Evolutionary conservation across 2,113 vertebrate genomes (phyloP), one percentile per base, ranked within the genome.

Genomic region (Sakesphorus luctuosus): DNA sequence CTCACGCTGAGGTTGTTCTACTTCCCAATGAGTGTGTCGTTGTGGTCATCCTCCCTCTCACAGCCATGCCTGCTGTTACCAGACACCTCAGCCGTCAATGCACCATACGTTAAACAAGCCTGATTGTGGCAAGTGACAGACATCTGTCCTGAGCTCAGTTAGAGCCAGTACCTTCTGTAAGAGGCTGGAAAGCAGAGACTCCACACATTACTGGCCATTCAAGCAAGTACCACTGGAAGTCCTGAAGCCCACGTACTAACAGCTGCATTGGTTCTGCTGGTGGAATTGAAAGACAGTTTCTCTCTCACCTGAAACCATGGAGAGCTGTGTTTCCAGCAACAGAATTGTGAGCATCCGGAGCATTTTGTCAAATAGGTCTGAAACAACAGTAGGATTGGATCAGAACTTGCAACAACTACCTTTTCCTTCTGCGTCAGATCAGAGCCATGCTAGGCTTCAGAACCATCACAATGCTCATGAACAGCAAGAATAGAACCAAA

Each of bases 291-390:
- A 72, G 16, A 12, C 26, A 43, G 13, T 43, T 89, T 91, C 19
- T 72, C 21, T 92, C 92, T 97, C 84, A 97, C 96, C 96, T 96
- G 85, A 73, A 81, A 53, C 66, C 21, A 26, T 24, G 13, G 7
- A 87, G 58, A 98, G 52, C 33, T 96, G 85, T 8, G 13, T 67
- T 82, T 87, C 88, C 84, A 98, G 75, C 26, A 94, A 80, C 40
- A 96, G 28, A 33, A 77, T 20, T 40, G 73, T 72, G 33, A 96
- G 63, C 18, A 96, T 71, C 63, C 87, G 49, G 61, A 94, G 86
- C 97, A 98, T 98, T 91, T 90, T 97, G 55, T 84, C 71, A 44
- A 44, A 21, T 24, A 20, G 43, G 88, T 91, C 97, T 98, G 95
- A 96, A 98, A 96, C 13, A 89, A 35, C 93, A 79, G 21, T 4